These are phyloP conservation scores for Drosophila formosana DNA, from an alignment of 2,888 invertebrate species.

Conservation along the genomic window DNA sequence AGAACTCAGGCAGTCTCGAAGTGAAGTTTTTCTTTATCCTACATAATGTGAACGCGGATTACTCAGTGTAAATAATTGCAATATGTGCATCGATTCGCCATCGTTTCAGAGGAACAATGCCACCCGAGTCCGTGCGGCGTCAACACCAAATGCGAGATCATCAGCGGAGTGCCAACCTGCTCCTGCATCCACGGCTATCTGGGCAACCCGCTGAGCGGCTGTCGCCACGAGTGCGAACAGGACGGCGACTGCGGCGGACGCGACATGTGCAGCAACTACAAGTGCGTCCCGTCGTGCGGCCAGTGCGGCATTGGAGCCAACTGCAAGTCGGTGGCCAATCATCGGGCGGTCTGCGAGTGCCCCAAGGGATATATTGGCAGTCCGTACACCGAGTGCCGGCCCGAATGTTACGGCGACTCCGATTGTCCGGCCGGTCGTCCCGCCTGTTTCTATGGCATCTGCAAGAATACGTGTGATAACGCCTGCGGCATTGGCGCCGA, in stretches of 20 bases:
- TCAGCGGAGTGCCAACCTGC: conserved; percentile 91
- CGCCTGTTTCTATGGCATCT: conserved; percentile 92
- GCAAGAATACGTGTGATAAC: conserved; percentile 93
- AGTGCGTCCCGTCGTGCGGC: conserved; percentile 91
- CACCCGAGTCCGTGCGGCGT: conserved; percentile 92
- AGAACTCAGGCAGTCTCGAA: too few species aligned
- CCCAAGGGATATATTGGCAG: conserved; percentile 93
- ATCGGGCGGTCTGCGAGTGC: conserved; percentile 92
- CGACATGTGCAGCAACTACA: conserved; percentile 90
- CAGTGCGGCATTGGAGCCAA: conserved; percentile 92
- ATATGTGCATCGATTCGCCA: conserved; percentile 3
- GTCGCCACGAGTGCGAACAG: conserved; percentile 93
- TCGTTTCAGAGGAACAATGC: conserved; percentile 90
- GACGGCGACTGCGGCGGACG: conserved; percentile 90
- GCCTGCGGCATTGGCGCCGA: conserved; percentile 93
- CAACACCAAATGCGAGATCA: conserved; percentile 93
- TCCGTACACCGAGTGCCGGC: conserved; percentile 90
- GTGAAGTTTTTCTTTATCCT: too few species aligned
- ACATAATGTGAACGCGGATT: too few species aligned
- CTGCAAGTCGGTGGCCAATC: conserved; percentile 91
- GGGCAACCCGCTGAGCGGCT: conserved; percentile 92
- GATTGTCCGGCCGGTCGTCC: conserved; percentile 92
- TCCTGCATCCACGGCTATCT: conserved; percentile 91
- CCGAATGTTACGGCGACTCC: conserved; percentile 92
- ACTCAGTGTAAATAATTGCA: too few species aligned